These are phyloP conservation scores for Pseudorhiza aurosa DNA, from an alignment of 30 jellyfish, hydroid and myxozoan genomes.

Conservation along the genomic window DNA sequence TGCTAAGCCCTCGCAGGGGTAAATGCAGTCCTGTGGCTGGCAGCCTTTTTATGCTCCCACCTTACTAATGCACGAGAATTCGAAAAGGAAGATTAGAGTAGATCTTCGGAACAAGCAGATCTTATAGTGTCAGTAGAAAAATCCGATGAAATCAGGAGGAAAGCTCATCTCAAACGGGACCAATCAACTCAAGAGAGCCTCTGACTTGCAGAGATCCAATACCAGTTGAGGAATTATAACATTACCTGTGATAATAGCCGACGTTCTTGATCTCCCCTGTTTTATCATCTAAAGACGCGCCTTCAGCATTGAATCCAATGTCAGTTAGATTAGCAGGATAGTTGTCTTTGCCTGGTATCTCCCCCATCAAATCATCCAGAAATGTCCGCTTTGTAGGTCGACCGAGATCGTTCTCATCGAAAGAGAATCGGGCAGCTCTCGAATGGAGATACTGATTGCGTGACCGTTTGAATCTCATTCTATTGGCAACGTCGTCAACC, in stretches of 20 bases:
- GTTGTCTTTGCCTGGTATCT: slow-evolving; percentile 95
- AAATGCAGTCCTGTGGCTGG: too few species aligned
- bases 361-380: slow-evolving; percentile 89
- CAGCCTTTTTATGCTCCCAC: too few species aligned
- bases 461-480: slow-evolving; percentile 64
- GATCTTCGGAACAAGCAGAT: too few species aligned
- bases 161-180: too few species aligned
- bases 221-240: too few species aligned
- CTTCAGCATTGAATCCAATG: slow-evolving; percentile 75
- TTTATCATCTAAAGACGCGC: slow-evolving; percentile 40
- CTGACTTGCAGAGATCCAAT: too few species aligned
- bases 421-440: slow-evolving; percentile 83
- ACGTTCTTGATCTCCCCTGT: slow-evolving; percentile 60
- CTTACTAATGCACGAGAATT: too few species aligned
- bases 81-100: too few species aligned
- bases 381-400: slow-evolving; percentile 45
- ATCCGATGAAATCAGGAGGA: too few species aligned
- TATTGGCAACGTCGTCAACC: slow-evolving; percentile 84
- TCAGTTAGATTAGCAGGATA: slow-evolving; percentile 70
- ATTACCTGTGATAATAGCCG: slow-evolving; percentile 74
- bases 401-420: slow-evolving; percentile 52
- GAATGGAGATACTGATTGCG: slow-evolving; percentile 50
- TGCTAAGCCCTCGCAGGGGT: too few species aligned
- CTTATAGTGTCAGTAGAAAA: too few species aligned
- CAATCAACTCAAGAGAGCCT: too few species aligned